Evolutionary conservation across 2,888 invertebrate genomes (phyloP).

Genomic region (Cosmorhoe ocellata): DNA sequence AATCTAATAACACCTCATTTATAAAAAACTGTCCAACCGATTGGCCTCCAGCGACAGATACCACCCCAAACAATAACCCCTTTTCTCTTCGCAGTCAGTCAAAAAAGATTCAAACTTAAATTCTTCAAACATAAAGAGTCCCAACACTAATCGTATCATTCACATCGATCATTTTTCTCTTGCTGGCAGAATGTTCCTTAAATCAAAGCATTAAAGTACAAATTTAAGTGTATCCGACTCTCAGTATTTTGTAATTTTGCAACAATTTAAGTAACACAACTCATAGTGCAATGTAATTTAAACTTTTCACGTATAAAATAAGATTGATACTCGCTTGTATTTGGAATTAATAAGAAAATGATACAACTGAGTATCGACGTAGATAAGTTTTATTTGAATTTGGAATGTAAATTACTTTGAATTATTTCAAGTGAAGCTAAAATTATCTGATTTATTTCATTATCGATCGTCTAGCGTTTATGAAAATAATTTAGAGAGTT

Average conservation of each 20-base stretch:
- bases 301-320: constrained; percentile 20
- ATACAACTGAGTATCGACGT: constrained; percentile 32
- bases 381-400: constrained; percentile 53
- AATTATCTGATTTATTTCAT: constrained; percentile 39
- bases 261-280: constrained; percentile 55
- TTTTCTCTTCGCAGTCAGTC: no score
- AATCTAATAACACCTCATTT: no score
- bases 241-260: constrained; percentile 42
- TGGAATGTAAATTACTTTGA: constrained; percentile 53
- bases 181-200: constrained; percentile 35
- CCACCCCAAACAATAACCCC: no score
- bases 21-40: no score
- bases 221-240: constrained; percentile 22
- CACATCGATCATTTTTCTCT: constrained; percentile 43
- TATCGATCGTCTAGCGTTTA: constrained; percentile 27
- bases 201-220: constrained; percentile 24
- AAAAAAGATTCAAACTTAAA: no score
- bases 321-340: constrained; percentile 29
- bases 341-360: constrained; percentile 17
- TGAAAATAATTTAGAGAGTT: constrained; percentile 13
- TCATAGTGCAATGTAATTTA: constrained; percentile 30
- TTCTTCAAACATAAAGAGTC: constrained; percentile 11
- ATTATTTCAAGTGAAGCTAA: constrained; percentile 48
- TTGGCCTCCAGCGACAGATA: no score
- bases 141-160: constrained; percentile 33